Percentiles rank a stretch among this genome's conserved stretches.
These are phyloP conservation scores for Gymnodraco acuticeps DNA, from an alignment of 2,797 vertebrate genomes.

Conservation along the genomic window DNA sequence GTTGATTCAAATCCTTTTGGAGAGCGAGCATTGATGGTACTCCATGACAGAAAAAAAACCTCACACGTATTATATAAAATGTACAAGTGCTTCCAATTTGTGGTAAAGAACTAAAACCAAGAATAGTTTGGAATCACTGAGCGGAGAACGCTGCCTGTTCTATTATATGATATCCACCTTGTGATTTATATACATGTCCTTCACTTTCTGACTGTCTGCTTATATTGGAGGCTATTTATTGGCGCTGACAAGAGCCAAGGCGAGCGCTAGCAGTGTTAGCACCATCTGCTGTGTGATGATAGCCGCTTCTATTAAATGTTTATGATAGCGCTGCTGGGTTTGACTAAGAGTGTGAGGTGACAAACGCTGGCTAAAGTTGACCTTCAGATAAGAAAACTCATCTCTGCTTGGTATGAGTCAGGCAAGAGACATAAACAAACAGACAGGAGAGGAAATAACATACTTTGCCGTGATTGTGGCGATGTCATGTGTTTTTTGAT, in stretches of 20 bases:
- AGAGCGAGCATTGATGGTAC: not conserved
- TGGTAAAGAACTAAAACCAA: conserved; percentile 6
- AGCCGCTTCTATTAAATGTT: conserved; percentile 81
- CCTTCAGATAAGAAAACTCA: conserved; percentile 78
- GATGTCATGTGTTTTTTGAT: conserved; percentile 29
- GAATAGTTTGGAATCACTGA: conserved; percentile 5
- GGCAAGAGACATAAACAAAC: conserved; percentile 26
- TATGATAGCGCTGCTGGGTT: conserved; percentile 65
- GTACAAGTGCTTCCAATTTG: conserved; percentile 2
- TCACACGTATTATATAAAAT: not conserved
- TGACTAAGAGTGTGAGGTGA: conserved; percentile 67
- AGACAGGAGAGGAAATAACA: conserved; percentile 30
- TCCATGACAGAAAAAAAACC: not conserved
- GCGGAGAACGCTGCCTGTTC: conserved; percentile 12
- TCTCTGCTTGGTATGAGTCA: conserved; percentile 49
- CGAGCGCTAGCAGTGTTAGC: conserved; percentile 53
- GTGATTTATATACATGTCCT: conserved; percentile 45
- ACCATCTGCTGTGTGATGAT: conserved; percentile 81
- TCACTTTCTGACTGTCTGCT: conserved; percentile 55
- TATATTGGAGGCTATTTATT: conserved; percentile 70
- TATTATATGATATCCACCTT: conserved; percentile 18
- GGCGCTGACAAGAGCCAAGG: conserved; percentile 55
- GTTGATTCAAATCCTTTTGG: conserved; percentile 17
- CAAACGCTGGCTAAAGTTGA: conserved; percentile 69
- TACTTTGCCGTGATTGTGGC: conserved; percentile 38